Base-by-base conservation (phyloP, 2,888 invertebrate genomes). In the Mechanitis messenoides region DNA sequence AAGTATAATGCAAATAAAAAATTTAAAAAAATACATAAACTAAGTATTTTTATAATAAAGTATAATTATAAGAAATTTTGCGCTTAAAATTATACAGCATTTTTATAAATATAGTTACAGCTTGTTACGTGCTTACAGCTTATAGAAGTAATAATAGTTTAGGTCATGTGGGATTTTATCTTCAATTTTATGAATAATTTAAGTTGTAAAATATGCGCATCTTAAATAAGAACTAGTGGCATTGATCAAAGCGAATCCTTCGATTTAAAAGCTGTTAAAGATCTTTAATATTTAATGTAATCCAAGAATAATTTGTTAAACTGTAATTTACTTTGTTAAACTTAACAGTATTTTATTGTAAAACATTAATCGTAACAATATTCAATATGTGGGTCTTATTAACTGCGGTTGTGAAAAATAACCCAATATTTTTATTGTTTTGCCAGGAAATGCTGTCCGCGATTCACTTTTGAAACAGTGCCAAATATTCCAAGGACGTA, bases 381-480 rank as follows among this genome's bases (percentile, higher is more conserved):
- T 20, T 20, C 20, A 20, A 20, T 20, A 20, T 20, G 20, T 20
- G 20, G 20, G 35, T 5, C 6, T 35, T 5, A 3, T 35, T 35
- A 35, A 35, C 6, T 47, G 28, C 5, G 47, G 20, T 31, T 28
- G 28, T 50, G 11, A 31, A 50, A 50, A 50, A 7, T 20, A 54
- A 54, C 31, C 42, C 33, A 38, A 55, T 65, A 11, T 59, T 59
- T 63, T 61, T 58, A 58, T 65, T 71, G 63, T 69, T 70, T 69
- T 72, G 69, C 67, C 73, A 76, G 75, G 72, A 61, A 57, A 68
- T 58, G 62, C 64, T 60, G 60, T 61, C 60, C 62, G 56, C 56
- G 57, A 59, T 63, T 68, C 68, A 69, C 59, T 63, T 67, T 71
- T 74, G 70, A 74, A 70, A 58, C 64, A 58, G 71, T 74, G 73